Evolutionary conservation across 2,113 vertebrate genomes (phyloP).

Genomic region (Ceyx melanurus): DNA sequence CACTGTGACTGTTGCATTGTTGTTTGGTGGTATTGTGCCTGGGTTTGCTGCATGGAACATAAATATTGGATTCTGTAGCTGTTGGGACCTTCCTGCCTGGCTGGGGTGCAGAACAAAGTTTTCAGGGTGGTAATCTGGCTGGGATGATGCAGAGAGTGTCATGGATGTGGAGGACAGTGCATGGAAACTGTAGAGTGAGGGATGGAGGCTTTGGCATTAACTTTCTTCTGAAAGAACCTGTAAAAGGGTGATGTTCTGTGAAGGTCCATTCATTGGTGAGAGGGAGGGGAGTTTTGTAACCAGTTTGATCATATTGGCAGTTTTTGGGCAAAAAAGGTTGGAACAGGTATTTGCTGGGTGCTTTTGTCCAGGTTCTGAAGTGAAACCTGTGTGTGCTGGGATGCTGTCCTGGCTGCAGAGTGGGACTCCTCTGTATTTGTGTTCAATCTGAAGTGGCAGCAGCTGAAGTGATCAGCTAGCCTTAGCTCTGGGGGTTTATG

Average conservation of each 20-base stretch:
- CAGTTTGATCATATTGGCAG: background rate
- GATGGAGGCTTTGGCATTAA: background rate
- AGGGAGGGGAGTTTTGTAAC: background rate
- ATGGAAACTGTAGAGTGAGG: background rate
- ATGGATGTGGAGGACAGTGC: background rate
- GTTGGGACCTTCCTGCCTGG: background rate
- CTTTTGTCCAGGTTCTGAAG: background rate
- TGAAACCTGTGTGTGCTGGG: background rate
- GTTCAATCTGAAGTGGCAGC: background rate
- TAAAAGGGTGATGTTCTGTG: background rate
- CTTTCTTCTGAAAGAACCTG: background rate
- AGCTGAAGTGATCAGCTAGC: background rate
- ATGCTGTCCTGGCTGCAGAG: background rate
- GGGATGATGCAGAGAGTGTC: fast-evolving
- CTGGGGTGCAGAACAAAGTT: background rate
- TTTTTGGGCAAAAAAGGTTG: background rate
- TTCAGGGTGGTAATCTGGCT: background rate
- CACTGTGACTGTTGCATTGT: background rate
- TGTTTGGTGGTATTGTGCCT: background rate
- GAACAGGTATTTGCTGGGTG: background rate
- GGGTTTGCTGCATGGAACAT: background rate
- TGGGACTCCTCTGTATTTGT: background rate
- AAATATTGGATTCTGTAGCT: background rate
- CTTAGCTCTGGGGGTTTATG: background rate
- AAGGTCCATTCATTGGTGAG: background rate